Base-by-base conservation (phyloP, 2,113 vertebrate species). In the Myotis lucifugus region DNA sequence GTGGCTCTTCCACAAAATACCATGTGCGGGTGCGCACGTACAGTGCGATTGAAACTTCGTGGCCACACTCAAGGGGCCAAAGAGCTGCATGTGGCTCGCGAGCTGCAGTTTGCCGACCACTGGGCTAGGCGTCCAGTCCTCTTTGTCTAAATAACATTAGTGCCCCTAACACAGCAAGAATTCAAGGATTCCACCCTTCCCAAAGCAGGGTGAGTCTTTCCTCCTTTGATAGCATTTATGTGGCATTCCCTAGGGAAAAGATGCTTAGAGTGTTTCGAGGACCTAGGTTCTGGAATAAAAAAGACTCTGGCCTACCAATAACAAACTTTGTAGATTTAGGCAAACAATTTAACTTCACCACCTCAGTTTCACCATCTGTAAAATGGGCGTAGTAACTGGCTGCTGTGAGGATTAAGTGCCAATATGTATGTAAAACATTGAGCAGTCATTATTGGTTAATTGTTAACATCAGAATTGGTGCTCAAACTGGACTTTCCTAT, bases 161-260 rank as follows among this genome's bases (percentile, higher is more conserved):
- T 32, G 32, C 34, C 34, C 25, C 5, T 7, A 34, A 64, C 14
- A 34, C 8, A 7, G 85, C 3, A 40, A 29, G 73, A 18, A 8
- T 34, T 25, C 5, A 0, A 7, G 13, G 25, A 1, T 10, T 25
- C 15, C 17, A 14, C 23, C 8, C 1, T 6, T 2, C 23, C 40
- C 42, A 8, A 3, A 8, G 29, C 8, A 23, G 61, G 27, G 23
- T 9, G 40, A 8, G 2, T 2, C 5, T 46, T 23, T 34, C 34
- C 18, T 4, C 17, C 8, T 29, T n/a, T 29, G 29, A 17, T 25
- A 42, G 54, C n/a, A 11, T 19, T 27, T 18, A 1, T 0, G 13
- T 15, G 59, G 23, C 6, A 34, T 19, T 21, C 56, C 56, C 5
- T 0, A 1, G 74, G 56, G n/a, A 32, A 34, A 10, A 54, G 18